Base-by-base conservation (phyloP, 2,797 vertebrate species). In the Coregonus ussuriensis region DNA sequence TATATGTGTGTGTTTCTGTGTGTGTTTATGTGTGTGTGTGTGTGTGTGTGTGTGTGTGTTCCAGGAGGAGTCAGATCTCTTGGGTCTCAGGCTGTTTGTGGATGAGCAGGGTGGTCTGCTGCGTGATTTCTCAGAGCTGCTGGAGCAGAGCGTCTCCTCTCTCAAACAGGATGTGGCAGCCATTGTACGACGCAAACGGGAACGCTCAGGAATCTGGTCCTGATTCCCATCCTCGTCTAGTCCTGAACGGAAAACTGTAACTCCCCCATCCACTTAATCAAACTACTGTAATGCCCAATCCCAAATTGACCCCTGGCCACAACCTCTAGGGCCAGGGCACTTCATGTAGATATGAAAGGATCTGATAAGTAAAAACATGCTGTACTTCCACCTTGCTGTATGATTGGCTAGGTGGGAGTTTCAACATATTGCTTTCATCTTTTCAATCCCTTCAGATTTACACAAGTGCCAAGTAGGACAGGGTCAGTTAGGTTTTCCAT, bases 111-210 rank as follows among this genome's bases (percentile, higher is more conserved):
- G 90, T 53, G 88, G 90, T 70, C 92, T 94, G 88, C 88, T 97
- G 71, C 95, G 92, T 79, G 93, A 94, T 65, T 95, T 97, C 70
- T 95, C 94, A 0, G 94, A 96, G 74, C 94, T 94, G 84, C 85
- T 96, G 82, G 96, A 97, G 54, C 91, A 91, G 71, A 94, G 94
- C 35, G 93, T 97, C 81, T 92, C 92, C 21, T 82, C 92, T 0
- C 92, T 98, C 74, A 98, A 97, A 91, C 95, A 94, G 72, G 95
- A 97, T 0, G 95, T 97, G 25, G 96, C 95, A 0, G 87, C 93
- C 71, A 95, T 96, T 15, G 94, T 97, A 25, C 95, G 94, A 47
- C 93, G 93, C 78, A 97, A 96, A 89, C 93, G 93, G 79, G 96
- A 96, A 56, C 89, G 89, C 25, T 94, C 92, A 0, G 93, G 90